A percentile compares a stretch with the other conserved stretches of the same genome.
These are phyloP conservation scores for Diplodus sargus DNA, from an alignment of 2,797 vertebrate genomes.

Conservation along the genomic window DNA sequence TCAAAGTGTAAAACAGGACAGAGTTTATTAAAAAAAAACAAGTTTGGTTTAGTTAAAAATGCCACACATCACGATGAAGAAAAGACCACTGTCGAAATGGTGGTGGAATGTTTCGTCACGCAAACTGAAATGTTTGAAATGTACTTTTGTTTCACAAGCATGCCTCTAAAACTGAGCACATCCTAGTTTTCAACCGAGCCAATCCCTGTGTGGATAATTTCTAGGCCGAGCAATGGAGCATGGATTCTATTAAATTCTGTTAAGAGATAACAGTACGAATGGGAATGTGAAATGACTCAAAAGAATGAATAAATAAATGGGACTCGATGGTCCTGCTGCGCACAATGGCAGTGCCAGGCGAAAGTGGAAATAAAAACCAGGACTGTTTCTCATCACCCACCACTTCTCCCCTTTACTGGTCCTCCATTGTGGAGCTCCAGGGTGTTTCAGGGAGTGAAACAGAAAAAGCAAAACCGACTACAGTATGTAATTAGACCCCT, in stretches of 20 bases:
- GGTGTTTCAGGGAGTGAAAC: constrained; percentile 37
- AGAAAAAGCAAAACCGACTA: constrained; percentile 23
- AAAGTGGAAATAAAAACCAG: constrained; percentile 42
- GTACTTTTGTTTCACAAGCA: constrained; percentile 39
- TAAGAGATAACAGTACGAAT: constrained; percentile 50
- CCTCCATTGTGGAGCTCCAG: constrained; percentile 47
- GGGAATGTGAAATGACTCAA: constrained; percentile 42
- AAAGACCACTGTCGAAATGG: not conserved
- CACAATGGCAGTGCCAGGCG: constrained; percentile 30
- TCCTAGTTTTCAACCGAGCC: constrained; percentile 28
- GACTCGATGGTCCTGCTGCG: constrained; percentile 17
- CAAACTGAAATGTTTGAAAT: constrained; percentile 14
- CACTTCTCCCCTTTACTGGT: constrained; percentile 44
- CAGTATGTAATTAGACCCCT: constrained; percentile 65
- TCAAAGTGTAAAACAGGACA: constrained; percentile 11
- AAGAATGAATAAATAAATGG: constrained; percentile 46
- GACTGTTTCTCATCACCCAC: constrained; percentile 67
- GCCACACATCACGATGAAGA: not conserved
- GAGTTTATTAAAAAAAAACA: not conserved
- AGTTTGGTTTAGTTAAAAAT: constrained; percentile 13
- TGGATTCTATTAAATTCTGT: constrained; percentile 55
- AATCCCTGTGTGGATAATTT: constrained; percentile 38
- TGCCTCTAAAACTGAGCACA: constrained; percentile 39
- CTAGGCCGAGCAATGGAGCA: constrained; percentile 35
- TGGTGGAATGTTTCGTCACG: not conserved